Conservation (phyloP, 1,140 invertebrate species). For the Eurosta solidaginis region DNA sequence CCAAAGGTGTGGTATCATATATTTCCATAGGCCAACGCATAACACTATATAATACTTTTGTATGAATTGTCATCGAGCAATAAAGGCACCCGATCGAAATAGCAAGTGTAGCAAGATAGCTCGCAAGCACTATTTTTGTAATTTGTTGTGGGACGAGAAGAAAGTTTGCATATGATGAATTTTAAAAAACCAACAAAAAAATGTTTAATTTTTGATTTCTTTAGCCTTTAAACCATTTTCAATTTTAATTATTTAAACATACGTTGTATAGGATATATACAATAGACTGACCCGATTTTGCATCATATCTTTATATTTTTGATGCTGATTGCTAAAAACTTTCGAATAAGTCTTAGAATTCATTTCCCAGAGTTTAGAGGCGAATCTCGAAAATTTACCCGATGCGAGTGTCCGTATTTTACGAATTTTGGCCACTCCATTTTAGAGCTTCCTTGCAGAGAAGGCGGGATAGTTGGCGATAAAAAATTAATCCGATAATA, state of each 20-base stretch:
- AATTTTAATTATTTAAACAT: background rate
- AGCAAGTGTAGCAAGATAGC: conserved; percentile 51
- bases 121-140: conserved; percentile 48
- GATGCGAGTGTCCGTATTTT: too few relatives aligned
- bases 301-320: too few relatives aligned
- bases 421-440: too few relatives aligned
- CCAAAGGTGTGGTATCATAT: conserved; percentile 79
- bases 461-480: too few relatives aligned
- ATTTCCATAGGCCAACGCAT: conserved; percentile 73
- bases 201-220: background rate
- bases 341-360: too few relatives aligned
- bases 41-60: conserved; percentile 66
- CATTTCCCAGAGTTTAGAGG: too few relatives aligned
- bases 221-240: background rate
- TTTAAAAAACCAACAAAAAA: too few relatives aligned
- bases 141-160: background rate
- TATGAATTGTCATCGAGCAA: conserved; percentile 63
- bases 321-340: too few relatives aligned
- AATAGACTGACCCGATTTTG: too few relatives aligned
- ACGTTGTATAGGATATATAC: background rate
- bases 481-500: too few relatives aligned
- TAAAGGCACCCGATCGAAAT: conserved; percentile 58
- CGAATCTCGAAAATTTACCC: too few relatives aligned
- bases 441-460: too few relatives aligned
- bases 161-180: background rate